Conservation (phyloP, 2,113 vertebrate species). For the Callipepla californica region DNA sequence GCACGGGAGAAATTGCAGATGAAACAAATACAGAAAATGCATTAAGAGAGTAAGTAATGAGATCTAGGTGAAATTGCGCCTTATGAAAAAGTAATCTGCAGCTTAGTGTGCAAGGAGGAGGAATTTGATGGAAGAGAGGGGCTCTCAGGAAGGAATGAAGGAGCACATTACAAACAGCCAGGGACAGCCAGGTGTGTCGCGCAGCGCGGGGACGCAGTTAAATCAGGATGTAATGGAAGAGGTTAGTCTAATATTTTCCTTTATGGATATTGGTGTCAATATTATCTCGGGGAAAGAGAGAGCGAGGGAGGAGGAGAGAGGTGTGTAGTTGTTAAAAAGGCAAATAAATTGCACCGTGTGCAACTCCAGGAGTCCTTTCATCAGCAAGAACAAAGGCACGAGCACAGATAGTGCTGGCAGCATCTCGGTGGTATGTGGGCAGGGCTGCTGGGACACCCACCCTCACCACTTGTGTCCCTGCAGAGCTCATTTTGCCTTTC, state of each 20-base stretch:
- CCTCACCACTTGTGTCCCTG: fast-evolving
- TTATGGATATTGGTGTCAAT: slow-evolving; percentile 60
- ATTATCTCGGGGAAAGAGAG: slow-evolving; percentile 34
- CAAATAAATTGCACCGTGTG: neutral
- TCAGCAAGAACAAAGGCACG: neutral
- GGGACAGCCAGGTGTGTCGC: slow-evolving; percentile 58
- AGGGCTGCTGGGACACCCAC: neutral
- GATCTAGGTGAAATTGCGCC: slow-evolving; percentile 77
- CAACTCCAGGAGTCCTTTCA: neutral
- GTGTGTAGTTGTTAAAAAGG: neutral
- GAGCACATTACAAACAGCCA: slow-evolving; percentile 51
- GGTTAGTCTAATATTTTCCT: slow-evolving; percentile 62
- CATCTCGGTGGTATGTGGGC: fast-evolving
- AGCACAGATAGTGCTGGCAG: neutral
- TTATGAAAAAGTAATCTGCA: slow-evolving; percentile 79
- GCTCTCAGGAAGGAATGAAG: slow-evolving; percentile 52
- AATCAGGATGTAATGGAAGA: slow-evolving; percentile 65
- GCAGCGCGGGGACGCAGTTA: slow-evolving; percentile 35
- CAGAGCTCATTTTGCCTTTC: neutral
- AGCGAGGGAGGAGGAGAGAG: neutral
- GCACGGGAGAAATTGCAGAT: slow-evolving; percentile 53
- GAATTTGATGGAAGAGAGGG: slow-evolving; percentile 60
- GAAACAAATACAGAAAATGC: slow-evolving; percentile 71
- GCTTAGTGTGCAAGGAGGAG: slow-evolving; percentile 71
- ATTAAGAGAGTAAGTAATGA: slow-evolving; percentile 82